Percentiles rank a stretch among this genome's conserved stretches.
phyloP scores from a whole-genome alignment of 2,113 vertebrate genomes.

The Onychostruthus taczanowskii region DNA sequence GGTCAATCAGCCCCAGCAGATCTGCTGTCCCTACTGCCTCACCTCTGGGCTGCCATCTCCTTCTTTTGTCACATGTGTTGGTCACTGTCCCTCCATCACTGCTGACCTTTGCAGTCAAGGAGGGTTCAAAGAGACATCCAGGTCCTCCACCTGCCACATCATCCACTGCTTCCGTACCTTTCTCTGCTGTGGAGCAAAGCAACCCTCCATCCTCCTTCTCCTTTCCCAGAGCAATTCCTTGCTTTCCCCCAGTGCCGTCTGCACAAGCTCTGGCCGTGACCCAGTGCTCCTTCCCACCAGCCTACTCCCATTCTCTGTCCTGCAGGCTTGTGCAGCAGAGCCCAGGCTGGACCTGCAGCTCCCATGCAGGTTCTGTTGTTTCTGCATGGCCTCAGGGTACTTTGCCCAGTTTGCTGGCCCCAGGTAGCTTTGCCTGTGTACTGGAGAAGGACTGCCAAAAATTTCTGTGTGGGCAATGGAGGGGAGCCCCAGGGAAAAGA shows the following conservation, averaged over 20 bases:
- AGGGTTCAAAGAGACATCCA: background rate
- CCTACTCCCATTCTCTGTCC: background rate
- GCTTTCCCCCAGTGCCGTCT: background rate
- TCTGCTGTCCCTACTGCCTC: background rate
- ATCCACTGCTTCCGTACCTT: background rate
- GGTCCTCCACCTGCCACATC: background rate
- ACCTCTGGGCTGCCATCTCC: background rate
- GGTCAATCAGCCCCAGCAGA: background rate
- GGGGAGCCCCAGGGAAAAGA: background rate
- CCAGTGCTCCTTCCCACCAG: background rate
- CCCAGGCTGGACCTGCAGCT: background rate
- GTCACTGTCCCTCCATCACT: fast-evolving
- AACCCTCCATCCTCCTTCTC: background rate
- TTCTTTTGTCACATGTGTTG: background rate
- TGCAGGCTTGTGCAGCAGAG: background rate
- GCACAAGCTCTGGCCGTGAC: fast-evolving
- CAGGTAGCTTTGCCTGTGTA: background rate
- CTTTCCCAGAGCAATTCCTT: background rate
- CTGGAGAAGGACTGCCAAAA: background rate
- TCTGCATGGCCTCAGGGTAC: background rate
- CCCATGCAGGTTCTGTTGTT: background rate
- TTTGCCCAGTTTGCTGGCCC: background rate
- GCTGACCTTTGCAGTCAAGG: background rate
- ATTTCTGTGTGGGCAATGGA: background rate
- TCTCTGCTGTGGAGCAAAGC: background rate